Evolutionary conservation across 2,797 vertebrate species (phyloP).

Genomic region (Lutjanus argentimaculatus): DNA sequence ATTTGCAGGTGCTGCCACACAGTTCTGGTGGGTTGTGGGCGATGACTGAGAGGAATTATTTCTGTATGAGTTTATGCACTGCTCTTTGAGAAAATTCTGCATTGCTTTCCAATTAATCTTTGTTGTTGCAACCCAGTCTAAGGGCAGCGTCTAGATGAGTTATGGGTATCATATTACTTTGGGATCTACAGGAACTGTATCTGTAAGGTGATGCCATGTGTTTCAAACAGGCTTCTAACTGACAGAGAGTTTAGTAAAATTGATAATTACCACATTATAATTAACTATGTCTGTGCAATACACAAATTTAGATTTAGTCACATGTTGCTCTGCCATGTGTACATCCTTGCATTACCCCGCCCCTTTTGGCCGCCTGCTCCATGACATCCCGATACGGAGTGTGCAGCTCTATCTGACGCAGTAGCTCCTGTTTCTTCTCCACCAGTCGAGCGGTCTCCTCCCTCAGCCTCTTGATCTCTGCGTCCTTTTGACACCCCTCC

Average conservation of each 20-base stretch:
- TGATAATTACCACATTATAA: not conserved
- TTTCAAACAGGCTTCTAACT: not conserved
- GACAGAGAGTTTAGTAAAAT: not conserved
- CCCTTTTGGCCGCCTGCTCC: constrained; percentile 68
- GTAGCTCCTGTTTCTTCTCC: constrained; percentile 69
- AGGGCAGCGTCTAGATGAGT: not conserved
- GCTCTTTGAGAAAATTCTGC: too few relatives aligned
- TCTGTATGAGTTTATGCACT: too few relatives aligned
- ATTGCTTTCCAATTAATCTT: too few relatives aligned
- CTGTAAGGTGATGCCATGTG: not conserved
- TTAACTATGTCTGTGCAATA: not conserved
- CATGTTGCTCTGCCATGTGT: not conserved
- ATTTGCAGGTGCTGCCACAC: too few relatives aligned
- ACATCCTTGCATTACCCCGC: constrained; percentile 76
- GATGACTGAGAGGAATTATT: too few relatives aligned
- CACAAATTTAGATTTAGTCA: not conserved
- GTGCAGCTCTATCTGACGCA: constrained; percentile 65
- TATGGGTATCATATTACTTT: not conserved
- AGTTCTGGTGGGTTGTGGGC: too few relatives aligned
- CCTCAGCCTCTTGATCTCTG: constrained; percentile 54
- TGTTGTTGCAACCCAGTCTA: not conserved
- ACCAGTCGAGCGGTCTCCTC: constrained; percentile 69
- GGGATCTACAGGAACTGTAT: not conserved
- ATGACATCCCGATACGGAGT: constrained; percentile 80
- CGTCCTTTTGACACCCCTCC: too few relatives aligned